These are phyloP conservation scores for Pseudois nayaur DNA, from an alignment of 2,113 vertebrate species.

Conservation along the genomic window DNA sequence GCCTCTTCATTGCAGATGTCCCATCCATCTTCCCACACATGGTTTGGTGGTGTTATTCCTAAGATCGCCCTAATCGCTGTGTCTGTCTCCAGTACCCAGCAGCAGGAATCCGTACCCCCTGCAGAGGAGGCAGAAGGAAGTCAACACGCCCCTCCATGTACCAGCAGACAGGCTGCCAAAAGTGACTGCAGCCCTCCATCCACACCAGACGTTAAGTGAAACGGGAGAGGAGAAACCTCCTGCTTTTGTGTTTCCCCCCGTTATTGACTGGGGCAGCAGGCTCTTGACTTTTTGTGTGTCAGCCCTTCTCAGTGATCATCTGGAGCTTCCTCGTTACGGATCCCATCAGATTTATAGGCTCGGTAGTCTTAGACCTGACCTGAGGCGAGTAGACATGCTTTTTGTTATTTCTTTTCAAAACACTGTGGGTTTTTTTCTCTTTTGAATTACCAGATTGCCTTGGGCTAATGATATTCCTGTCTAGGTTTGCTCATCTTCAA, in stretches of 20 bases:
- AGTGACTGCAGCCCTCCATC: not conserved
- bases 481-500: not conserved
- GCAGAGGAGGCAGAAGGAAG: not conserved
- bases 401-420: conserved; percentile 23
- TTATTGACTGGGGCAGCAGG: not conserved
- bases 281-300: not conserved
- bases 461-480: conserved; percentile 1
- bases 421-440: not conserved
- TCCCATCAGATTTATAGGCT: not conserved
- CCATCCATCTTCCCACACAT: not conserved
- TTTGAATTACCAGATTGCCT: not conserved
- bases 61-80: not conserved
- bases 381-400: not conserved
- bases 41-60: not conserved
- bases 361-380: not conserved
- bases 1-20: not conserved
- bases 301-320: not conserved
- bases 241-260: not conserved
- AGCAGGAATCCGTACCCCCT: not conserved
- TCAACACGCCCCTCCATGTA: not conserved
- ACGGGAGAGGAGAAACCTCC: not conserved
- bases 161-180: not conserved
- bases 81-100: not conserved
- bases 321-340: not conserved
- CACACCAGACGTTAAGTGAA: not conserved